phyloP scores from a whole-genome alignment of 2,113 vertebrate genomes.

The Nyctibius bracteatus region DNA sequence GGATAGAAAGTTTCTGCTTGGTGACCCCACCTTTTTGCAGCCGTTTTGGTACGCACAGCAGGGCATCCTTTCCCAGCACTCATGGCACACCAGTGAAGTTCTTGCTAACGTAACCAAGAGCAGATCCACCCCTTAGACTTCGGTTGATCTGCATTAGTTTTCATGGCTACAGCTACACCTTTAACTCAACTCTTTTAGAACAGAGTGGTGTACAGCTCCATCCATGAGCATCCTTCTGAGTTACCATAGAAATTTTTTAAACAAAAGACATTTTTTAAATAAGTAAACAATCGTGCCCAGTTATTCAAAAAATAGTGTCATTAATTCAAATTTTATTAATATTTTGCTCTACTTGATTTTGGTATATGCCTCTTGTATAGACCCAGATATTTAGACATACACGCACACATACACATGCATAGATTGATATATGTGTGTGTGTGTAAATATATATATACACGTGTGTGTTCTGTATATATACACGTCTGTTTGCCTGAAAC shows the following conservation, averaged over 20 bases:
- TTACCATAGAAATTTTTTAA: accelerated
- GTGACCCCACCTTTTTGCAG: neutral
- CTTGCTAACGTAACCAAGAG: no score
- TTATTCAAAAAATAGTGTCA: neutral
- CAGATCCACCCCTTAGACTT: neutral
- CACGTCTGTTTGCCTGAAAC: neutral
- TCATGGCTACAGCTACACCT: neutral
- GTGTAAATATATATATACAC: neutral
- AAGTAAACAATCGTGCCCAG: neutral
- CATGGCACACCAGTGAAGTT: neutral
- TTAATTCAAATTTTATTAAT: neutral
- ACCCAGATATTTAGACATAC: neutral
- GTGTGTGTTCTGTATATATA: neutral
- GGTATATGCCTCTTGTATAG: neutral
- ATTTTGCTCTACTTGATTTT: neutral
- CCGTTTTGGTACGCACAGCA: neutral
- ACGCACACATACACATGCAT: neutral
- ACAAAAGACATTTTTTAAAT: neutral
- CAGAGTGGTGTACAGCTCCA: neutral
- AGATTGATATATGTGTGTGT: accelerated
- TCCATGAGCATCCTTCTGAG: neutral
- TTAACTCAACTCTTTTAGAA: neutral
- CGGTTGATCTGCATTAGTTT: accelerated
- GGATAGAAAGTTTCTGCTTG: neutral
- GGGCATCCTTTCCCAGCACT: neutral